Conservation (phyloP, 2,113 vertebrate species). For the Fregata magnificens region DNA sequence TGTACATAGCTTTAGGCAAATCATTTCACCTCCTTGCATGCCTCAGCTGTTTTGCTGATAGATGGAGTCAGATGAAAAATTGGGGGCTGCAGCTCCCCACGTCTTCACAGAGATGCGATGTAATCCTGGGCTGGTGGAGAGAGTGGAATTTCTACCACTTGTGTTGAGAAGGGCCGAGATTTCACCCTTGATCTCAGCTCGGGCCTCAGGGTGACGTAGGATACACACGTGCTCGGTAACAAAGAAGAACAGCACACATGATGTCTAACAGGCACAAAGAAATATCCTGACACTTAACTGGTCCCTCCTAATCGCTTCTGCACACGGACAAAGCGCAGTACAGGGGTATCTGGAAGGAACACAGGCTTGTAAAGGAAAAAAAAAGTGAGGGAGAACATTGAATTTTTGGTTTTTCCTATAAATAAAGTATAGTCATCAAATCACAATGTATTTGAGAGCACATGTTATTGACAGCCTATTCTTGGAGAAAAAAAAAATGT, state of each 20-base stretch:
- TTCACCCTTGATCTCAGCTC: neutral
- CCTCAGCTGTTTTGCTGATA: neutral
- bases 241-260: neutral
- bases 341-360: neutral
- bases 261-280: neutral
- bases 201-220: neutral
- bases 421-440: constrained; percentile 68
- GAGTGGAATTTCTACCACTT: neutral
- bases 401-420: constrained; percentile 58
- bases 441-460: constrained; percentile 65
- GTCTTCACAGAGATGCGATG: neutral
- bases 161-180: neutral
- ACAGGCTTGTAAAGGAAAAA: neutral
- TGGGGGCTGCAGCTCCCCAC: neutral
- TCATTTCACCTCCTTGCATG: neutral
- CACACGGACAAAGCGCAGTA: neutral
- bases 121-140: neutral
- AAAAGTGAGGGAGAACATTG: neutral
- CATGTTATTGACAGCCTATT: constrained; percentile 79
- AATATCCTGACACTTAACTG: neutral
- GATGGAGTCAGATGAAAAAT: neutral
- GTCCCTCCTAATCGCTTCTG: neutral
- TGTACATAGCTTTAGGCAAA: neutral
- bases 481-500: constrained; percentile 48
- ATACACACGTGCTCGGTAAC: neutral